These are phyloP conservation scores for Carcina quercana DNA, from an alignment of 2,888 invertebrate genomes.

Conservation along the genomic window DNA sequence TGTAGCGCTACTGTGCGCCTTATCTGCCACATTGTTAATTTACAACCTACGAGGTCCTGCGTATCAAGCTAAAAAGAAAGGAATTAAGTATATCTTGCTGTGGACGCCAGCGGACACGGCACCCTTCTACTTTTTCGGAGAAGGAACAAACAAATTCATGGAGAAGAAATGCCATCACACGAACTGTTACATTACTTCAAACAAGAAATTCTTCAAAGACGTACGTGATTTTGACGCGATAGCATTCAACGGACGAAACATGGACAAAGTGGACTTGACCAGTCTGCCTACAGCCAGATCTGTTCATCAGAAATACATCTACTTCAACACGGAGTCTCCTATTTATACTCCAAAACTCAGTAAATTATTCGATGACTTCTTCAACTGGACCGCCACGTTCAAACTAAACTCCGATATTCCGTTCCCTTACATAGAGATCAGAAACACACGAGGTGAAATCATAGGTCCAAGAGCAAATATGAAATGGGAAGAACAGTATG, in stretches of 20 bases:
- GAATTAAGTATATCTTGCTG: too few species aligned
- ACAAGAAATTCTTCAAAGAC: slow-evolving; percentile 37
- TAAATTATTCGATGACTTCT: slow-evolving; percentile 41
- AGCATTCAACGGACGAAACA: slow-evolving; percentile 47
- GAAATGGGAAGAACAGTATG: slow-evolving; percentile 29
- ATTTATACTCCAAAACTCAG: slow-evolving; percentile 49
- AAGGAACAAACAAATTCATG: slow-evolving; percentile 45
- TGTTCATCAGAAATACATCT: slow-evolving; percentile 51
- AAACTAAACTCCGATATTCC: slow-evolving; percentile 55
- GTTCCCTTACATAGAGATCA: slow-evolving; percentile 43
- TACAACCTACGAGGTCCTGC: too few species aligned
- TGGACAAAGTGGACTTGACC: too few species aligned
- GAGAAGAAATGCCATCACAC: slow-evolving; percentile 43
- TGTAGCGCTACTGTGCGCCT: too few species aligned
- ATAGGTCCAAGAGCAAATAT: slow-evolving; percentile 45
- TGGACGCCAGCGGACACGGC: slow-evolving; percentile 42
- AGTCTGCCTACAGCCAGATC: slow-evolving; percentile 37
- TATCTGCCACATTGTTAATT: too few species aligned
- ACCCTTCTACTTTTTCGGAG: slow-evolving; percentile 40
- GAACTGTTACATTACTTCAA: slow-evolving; percentile 48
- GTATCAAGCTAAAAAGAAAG: too few species aligned
- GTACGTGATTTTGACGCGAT: slow-evolving; percentile 46
- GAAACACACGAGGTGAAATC: slow-evolving; percentile 30
- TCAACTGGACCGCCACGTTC: slow-evolving; percentile 63
- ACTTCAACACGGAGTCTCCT: slow-evolving; percentile 53